phyloP scores from a whole-genome alignment of 2,797 vertebrate genomes.

The Melanotaenia pygmaea region DNA sequence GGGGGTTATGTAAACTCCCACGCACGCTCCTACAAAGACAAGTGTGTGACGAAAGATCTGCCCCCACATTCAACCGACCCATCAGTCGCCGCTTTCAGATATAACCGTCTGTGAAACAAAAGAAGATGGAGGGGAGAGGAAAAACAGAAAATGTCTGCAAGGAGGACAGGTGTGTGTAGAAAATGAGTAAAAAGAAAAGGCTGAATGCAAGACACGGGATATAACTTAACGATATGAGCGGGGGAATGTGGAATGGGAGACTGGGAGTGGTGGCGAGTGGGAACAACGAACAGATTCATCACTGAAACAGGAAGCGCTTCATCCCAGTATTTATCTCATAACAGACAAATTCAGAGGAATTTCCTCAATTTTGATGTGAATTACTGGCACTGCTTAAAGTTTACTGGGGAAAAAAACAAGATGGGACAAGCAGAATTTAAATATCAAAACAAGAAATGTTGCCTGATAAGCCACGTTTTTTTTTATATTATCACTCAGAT shows the following conservation, averaged over 20 bases:
- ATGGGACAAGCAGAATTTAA: conserved; percentile 4
- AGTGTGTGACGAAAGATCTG: conserved; percentile 26
- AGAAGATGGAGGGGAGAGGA: conserved; percentile 2
- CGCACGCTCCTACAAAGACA: conserved; percentile 54
- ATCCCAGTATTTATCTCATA: conserved; percentile 32
- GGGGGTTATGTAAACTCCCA: conserved; percentile 73
- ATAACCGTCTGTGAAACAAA: conserved; percentile 37
- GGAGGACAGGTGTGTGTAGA: conserved; percentile 40
- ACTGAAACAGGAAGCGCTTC: conserved; percentile 34
- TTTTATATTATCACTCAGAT: too few species aligned
- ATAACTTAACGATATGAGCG: conserved; percentile 17
- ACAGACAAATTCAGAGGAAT: conserved; percentile 13
- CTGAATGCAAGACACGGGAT: conserved; percentile 46
- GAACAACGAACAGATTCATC: conserved; percentile 51
- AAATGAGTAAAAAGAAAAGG: conserved; percentile 57
- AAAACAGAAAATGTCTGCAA: conserved; percentile 36
- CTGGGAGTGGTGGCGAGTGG: conserved; percentile 19
- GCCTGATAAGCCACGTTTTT: background rate
- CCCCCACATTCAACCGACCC: background rate
- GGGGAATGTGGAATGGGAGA: conserved; percentile 34
- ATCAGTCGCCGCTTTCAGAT: conserved; percentile 38
- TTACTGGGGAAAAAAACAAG: background rate
- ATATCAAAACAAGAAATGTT: background rate
- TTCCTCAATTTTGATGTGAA: conserved; percentile 20
- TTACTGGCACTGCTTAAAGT: background rate